Evolutionary conservation across 2,888 invertebrate species (phyloP), one percentile per base, ranked within the genome.

Genomic region (Hyles lineata): DNA sequence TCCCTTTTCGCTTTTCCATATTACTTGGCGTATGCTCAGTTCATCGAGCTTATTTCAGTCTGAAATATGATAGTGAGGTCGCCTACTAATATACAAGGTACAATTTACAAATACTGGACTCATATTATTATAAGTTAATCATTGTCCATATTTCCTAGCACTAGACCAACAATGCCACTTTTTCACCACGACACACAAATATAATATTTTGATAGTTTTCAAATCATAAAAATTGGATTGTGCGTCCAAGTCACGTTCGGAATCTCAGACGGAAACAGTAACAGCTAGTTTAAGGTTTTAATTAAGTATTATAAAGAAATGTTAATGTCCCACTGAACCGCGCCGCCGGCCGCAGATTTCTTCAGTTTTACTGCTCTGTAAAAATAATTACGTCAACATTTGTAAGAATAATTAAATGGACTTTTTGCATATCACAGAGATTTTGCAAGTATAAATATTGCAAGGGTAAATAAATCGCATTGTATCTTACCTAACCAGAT

Each of bases 231-330:
- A 43, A 63, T 11, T 5, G 17, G 9, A 32, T 63, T 21, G 2
- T 2, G 43, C 15, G 4, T 63, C 6, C 63, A 43, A 43, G 63
- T 63, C 63, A 63, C 63, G 63, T 63, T 15, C 9, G 29, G 63
- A 63, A 43, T 63, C 63, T 63, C 63, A 63, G 63, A 63, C 63
- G 63, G 15, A 63, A 63, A 35, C 63, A 21, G 35, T 63, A 5
- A 63, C 63, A 63, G 63, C 35, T 63, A 63, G n/a, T 63, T 63
- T 62, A 35, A 43, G 35, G 35, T 63, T 63, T 63, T 63, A 63
- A 63, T 63, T 21, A 63, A 63, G n/a, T 63, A 35, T 50, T 61
- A 29, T 58, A 71, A 71, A 63, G 70, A 35, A 63, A 63, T 63
- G n/a, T 35, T 63, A 43, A 63, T 21, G n/a, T 35, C 43, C 11